Evolutionary conservation across 2,113 vertebrate species (phyloP), one percentile per base, ranked within the genome.

Genomic region (Microtus richardsoni): DNA sequence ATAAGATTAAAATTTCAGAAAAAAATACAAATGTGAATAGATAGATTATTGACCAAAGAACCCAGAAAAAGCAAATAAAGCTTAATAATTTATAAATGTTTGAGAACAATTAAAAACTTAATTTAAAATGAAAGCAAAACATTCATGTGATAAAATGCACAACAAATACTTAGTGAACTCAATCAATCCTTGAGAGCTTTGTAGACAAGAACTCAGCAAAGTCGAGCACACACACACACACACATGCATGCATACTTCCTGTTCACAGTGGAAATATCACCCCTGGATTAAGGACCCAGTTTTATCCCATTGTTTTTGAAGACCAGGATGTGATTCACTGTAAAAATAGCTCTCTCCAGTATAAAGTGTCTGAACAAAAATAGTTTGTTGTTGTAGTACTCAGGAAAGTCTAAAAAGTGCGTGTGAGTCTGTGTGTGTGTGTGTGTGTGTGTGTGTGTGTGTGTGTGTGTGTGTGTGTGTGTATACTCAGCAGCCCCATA

Each of bases 251-350:
- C 82, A 94, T 41, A 90, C 11, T 89, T 97, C 97, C 97, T 88
- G 28, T 62, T 85, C 94, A 83, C 75, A 86, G n/a, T 95, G 71
- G 95, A 98, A 98, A 95, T 80, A 87, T 83, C 96, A 91, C 78
- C 77, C 92, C 94, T 95, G 82, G 1, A n/a, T 95, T 98, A 88
- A 89, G 47, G 68, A 85, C 92, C 89, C 96, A 85, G 97, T 97
- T 96, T 94, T 90, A 95, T 91, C 89, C 94, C 91, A 89, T 89
- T 97, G 95, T 97, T 96, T 97, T 95, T 84, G 94, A 97, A 96
- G 74, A 97, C n/a, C 95, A 97, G 95, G 84, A 97, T 97, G 92
- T 90, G 95, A 98, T 97, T 97, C 96, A 97, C 52, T 73, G 96
- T 66, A 89, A 97, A 97, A 98, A 98, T 47, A 98, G 58, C 62